A percentile compares a stretch with the other conserved stretches of the same genome.
phyloP scores from a whole-genome alignment of 2,113 vertebrate species.

The Ceyx margarethae region DNA sequence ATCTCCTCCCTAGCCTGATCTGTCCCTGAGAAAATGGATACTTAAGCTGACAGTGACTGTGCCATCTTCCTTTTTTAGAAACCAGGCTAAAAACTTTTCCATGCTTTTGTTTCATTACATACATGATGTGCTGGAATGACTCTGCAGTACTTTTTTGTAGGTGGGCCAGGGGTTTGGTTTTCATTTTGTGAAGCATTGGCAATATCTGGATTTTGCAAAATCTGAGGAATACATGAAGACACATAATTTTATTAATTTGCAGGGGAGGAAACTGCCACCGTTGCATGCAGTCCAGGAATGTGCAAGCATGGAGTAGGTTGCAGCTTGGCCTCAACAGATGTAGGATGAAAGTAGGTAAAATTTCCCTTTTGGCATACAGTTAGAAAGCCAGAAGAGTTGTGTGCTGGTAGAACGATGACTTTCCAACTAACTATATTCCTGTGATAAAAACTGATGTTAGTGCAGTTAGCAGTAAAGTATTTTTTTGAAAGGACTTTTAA shows the following conservation, averaged over 20 bases:
- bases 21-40: background rate
- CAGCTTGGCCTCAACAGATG: background rate
- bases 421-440: background rate
- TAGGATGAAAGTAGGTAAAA: background rate
- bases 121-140: background rate
- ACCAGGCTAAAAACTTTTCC: background rate
- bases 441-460: background rate
- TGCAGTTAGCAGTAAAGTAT: background rate
- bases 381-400: background rate
- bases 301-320: background rate
- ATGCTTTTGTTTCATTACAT: background rate
- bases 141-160: background rate
- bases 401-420: background rate
- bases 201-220: background rate
- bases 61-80: background rate
- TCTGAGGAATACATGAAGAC: background rate
- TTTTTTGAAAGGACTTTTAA: background rate
- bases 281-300: background rate
- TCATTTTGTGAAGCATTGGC: background rate
- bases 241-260: fast-evolving
- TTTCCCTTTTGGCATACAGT: background rate
- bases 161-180: background rate
- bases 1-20: background rate
- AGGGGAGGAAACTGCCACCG: background rate
- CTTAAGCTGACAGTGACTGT: background rate